phyloP scores from a whole-genome alignment of 2,888 invertebrate species.

The Crematogaster levior region DNA sequence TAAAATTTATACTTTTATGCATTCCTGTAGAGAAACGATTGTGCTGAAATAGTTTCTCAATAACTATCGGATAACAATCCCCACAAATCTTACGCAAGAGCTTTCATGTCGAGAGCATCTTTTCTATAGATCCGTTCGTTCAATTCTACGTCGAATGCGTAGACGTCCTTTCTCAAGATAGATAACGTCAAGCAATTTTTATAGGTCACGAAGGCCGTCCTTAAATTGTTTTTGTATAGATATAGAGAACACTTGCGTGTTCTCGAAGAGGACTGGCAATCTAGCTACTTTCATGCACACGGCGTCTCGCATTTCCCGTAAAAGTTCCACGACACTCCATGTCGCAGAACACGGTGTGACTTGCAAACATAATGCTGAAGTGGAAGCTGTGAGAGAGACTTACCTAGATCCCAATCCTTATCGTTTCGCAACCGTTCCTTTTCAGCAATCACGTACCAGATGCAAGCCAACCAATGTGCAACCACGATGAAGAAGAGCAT shows the following conservation, averaged over 20 bases:
- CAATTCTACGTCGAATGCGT: slow-evolving; percentile 2
- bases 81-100: slow-evolving; percentile 33
- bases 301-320: neutral
- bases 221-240: slow-evolving; percentile 5
- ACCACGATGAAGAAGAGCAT: slow-evolving; percentile 97
- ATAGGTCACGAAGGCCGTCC: neutral
- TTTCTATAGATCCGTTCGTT: neutral
- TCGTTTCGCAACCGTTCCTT: slow-evolving; percentile 91
- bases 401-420: slow-evolving; percentile 93
- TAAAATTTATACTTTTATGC: neutral
- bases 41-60: neutral
- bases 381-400: slow-evolving; percentile 78
- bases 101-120: neutral
- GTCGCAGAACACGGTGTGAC: neutral
- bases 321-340: neutral
- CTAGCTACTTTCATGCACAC: neutral
- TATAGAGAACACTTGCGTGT: neutral
- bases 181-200: neutral
- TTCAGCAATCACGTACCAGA: slow-evolving; percentile 98
- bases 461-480: slow-evolving; percentile 98
- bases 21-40: neutral
- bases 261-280: neutral
- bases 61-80: slow-evolving; percentile 22
- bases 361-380: neutral
- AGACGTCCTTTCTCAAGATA: neutral